Percentiles rank a stretch among this genome's conserved stretches.
phyloP scores from a whole-genome alignment of 2,113 vertebrate genomes.

The Proterorhinus semilunaris region DNA sequence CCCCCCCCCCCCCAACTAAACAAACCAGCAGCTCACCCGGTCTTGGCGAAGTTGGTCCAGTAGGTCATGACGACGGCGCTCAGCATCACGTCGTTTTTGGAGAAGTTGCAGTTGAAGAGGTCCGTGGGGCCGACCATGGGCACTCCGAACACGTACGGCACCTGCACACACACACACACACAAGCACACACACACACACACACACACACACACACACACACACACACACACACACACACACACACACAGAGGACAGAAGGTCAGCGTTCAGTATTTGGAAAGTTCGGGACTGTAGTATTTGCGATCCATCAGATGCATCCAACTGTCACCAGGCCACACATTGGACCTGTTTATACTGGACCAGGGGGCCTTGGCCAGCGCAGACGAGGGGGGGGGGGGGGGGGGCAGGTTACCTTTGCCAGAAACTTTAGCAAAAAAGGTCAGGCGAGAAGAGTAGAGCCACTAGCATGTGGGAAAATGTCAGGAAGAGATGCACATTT shows the following conservation, averaged over 20 bases:
- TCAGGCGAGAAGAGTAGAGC: too few species aligned
- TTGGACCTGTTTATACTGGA: too few species aligned
- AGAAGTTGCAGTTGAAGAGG: constrained; percentile 97
- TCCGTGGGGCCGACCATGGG: constrained; percentile 95
- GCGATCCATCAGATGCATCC: too few species aligned
- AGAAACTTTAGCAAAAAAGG: too few species aligned
- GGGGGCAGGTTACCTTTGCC: too few species aligned
- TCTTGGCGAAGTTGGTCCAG: constrained; percentile 99
- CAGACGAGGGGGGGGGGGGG: too few species aligned
- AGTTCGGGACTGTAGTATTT: background rate
- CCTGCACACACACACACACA: constrained; percentile 50
- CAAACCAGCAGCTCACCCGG: constrained; percentile 80
- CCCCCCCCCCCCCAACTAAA: too few species aligned
- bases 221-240: background rate
- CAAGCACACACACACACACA: constrained; percentile 25
- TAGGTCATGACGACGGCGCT: constrained; percentile 98
- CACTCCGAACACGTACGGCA: constrained; percentile 95
- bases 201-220: constrained; percentile 28
- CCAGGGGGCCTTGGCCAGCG: too few species aligned
- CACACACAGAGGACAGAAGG: background rate
- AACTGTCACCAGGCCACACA: too few species aligned
- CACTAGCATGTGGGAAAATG: too few species aligned
- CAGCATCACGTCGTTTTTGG: constrained; percentile 97
- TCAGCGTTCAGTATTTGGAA: constrained; percentile 14
- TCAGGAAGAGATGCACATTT: too few species aligned